These are phyloP conservation scores for Sphyrna mokarran DNA, from an alignment of 2,113 vertebrate species.

Conservation along the genomic window DNA sequence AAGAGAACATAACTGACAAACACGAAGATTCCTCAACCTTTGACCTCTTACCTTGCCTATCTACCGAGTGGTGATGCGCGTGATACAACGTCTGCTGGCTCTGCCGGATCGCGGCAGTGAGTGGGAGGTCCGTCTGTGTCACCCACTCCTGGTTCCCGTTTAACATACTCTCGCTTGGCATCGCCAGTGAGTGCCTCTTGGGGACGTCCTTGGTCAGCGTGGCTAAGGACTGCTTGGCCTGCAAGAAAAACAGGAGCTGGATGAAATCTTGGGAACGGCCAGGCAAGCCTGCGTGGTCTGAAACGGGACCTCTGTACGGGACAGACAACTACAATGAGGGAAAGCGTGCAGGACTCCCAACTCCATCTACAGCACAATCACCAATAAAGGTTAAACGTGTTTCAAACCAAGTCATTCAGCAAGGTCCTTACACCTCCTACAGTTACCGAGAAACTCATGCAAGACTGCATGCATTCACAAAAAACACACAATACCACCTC, in stretches of 20 bases:
- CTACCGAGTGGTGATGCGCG: constrained; percentile 75
- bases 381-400: not conserved
- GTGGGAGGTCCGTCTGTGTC: constrained; percentile 89
- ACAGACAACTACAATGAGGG: not conserved
- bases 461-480: constrained; percentile 35
- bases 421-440: not conserved
- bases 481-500: constrained; percentile 18
- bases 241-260: constrained; percentile 37
- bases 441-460: constrained; percentile 20
- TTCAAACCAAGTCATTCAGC: constrained; percentile 4
- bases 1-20: not conserved
- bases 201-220: constrained; percentile 95
- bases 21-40: too few relatives aligned
- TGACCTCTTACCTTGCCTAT: constrained; percentile 79
- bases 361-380: constrained; percentile 21
- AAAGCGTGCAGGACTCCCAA: not conserved
- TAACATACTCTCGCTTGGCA: constrained; percentile 88
- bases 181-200: constrained; percentile 90
- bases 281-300: not conserved
- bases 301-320: not conserved
- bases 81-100: constrained; percentile 96
- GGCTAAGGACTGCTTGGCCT: constrained; percentile 96
- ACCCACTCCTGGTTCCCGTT: constrained; percentile 99
- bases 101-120: constrained; percentile 94
- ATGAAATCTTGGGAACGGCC: not conserved